phyloP scores from a whole-genome alignment of 2,888 invertebrate species.

The Philopedon plagiatum region DNA sequence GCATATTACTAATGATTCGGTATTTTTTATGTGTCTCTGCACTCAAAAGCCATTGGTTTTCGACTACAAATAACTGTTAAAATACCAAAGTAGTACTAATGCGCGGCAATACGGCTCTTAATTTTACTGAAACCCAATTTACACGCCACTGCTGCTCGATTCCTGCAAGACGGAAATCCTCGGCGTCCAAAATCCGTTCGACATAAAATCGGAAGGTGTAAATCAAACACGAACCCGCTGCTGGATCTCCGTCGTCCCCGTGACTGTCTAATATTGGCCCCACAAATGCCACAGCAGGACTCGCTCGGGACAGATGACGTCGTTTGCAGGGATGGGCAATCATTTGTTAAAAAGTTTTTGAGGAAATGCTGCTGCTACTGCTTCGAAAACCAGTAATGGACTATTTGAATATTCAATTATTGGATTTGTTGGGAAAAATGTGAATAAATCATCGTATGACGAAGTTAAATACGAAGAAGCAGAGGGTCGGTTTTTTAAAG shows the following conservation, averaged over 20 bases:
- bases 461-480: too few relatives aligned
- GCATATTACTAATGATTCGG: too few relatives aligned
- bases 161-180: slow-evolving; percentile 26
- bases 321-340: not conserved
- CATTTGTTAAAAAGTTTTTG: not conserved
- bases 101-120: too few relatives aligned
- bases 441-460: too few relatives aligned
- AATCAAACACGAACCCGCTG: slow-evolving; percentile 10
- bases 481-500: too few relatives aligned
- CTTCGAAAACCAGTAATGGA: too few relatives aligned
- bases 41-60: too few relatives aligned
- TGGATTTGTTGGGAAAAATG: not conserved
- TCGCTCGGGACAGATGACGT: slow-evolving; percentile 13
- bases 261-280: slow-evolving; percentile 27
- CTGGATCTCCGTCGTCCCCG: slow-evolving; percentile 4
- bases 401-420: not conserved
- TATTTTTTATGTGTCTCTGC: too few relatives aligned
- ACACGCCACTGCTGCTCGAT: not conserved
- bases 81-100: too few relatives aligned
- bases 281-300: slow-evolving; percentile 1
- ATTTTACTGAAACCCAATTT: not conserved
- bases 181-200: slow-evolving; percentile 21
- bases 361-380: too few relatives aligned
- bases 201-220: slow-evolving; percentile 27
- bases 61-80: too few relatives aligned